Conservation (phyloP, 2,797 vertebrate species). For the Cercopithecus hamlyni region DNA sequence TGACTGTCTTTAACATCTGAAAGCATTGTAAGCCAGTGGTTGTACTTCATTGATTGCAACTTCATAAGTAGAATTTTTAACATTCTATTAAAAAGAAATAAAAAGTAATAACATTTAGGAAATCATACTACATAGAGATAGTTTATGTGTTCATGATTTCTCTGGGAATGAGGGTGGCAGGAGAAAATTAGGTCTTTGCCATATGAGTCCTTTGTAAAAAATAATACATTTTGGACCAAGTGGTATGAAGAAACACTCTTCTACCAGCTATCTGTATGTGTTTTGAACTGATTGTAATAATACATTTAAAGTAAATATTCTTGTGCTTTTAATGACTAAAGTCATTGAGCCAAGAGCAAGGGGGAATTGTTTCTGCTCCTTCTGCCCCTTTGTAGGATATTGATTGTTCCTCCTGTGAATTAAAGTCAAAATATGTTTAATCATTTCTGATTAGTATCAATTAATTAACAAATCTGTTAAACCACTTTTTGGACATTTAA, state of each 20-base stretch:
- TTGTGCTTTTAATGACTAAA: neutral
- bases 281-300: neutral
- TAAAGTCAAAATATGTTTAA: constrained; percentile 29
- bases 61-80: neutral
- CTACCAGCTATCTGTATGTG: neutral
- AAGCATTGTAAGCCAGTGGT: neutral
- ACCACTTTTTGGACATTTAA: neutral
- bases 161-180: neutral
- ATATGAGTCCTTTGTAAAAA: neutral
- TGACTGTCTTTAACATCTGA: neutral
- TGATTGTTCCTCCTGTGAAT: neutral
- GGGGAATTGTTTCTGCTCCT: neutral
- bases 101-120: neutral
- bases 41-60: neutral
- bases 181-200: neutral
- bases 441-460: neutral
- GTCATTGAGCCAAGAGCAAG: neutral
- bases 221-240: neutral
- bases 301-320: neutral
- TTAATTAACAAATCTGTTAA: constrained; percentile 30
- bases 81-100: constrained; percentile 6
- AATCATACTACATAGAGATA: neutral
- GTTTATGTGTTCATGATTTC: neutral
- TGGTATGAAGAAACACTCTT: neutral
- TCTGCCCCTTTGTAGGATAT: neutral